Base-by-base conservation (phyloP, 2,888 invertebrate genomes). In the Glaucopsyche alexis region DNA sequence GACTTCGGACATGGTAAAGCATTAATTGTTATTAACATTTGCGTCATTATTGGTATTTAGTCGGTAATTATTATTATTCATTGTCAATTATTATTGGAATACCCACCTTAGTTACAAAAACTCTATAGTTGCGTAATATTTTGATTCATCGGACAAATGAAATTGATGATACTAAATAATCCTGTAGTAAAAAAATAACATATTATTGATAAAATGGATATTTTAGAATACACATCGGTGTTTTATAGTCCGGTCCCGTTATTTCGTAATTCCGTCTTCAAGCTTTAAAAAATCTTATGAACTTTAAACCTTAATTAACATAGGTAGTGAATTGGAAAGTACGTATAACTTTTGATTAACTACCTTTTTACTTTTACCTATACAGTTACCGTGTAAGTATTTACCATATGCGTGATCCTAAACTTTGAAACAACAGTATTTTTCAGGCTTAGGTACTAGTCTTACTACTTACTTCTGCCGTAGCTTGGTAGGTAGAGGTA, bases 1-100 rank as follows among this genome's bases (percentile, higher is more conserved):
- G 77, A n/a, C n/a, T n/a, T 76, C 77, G 79, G 77, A 79, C 88
- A 87, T 88, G 90, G 74, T 82, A 80, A 82, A 83, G 87, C 87
- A 89, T 91, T 85, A 83, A 84, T 85, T 75, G 75, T 29, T 38
- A 70, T 71, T 71, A 71, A 71, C 50, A 72, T 71, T 67, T 69
- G 45, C 65, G 64, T 72, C 49, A 45, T 66, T 47, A 19, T 72
- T 74, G 19, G 13, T 60, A 60, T 60, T 60, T 60, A 55, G 19
- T 11, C 9, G 19, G 4, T 19, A 29, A 29, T 60, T 60, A 9
- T 60, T 16, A 52, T 8, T 16, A 52, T 7, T n/a, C n/a, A 6
- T 52, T 16, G 16, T 16, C 16, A 52, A 52, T 16, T 42, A 42
- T 42, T 42, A 8, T 8, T 55, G 16, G 49, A 49, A 49, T 14